Conservation (phyloP, 1,140 invertebrate species). For the Mactra quadrangularis region DNA sequence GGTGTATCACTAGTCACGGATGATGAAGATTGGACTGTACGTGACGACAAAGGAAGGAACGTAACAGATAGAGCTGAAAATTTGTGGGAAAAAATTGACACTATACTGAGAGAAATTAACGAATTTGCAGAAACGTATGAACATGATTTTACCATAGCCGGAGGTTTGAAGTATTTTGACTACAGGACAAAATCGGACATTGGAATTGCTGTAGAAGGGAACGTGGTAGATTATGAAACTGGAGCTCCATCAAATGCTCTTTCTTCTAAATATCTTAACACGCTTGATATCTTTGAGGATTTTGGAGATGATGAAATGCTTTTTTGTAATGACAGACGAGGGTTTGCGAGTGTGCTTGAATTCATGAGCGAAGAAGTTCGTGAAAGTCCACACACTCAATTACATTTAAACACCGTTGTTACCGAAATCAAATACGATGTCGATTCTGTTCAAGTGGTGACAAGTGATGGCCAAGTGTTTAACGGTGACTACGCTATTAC, state of each 20-base stretch:
- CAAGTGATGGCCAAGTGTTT: background rate
- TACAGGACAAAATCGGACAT: background rate
- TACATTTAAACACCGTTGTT: constrained; percentile 4
- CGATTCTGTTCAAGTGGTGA: background rate
- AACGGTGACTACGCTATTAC: constrained; percentile 22
- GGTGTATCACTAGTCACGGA: background rate
- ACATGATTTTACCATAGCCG: background rate
- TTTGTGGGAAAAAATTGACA: background rate
- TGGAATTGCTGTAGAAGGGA: constrained; percentile 1
- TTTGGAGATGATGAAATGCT: background rate
- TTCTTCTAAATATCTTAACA: constrained; percentile 22
- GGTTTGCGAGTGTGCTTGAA: background rate
- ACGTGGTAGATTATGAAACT: background rate
- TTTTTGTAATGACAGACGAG: background rate
- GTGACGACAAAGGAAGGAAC: background rate
- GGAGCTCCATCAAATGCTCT: background rate
- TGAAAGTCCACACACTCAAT: background rate
- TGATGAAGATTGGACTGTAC: background rate
- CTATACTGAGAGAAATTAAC: background rate
- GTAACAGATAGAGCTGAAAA: constrained; percentile 5
- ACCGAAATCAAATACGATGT: background rate
- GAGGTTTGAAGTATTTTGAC: background rate
- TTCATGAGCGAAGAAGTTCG: background rate
- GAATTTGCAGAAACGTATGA: background rate
- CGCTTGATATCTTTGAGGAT: background rate